Percentiles rank a stretch among this genome's conserved stretches.
phyloP scores from a whole-genome alignment of 1,140 invertebrate genomes.

The Sarcophaga bullata region DNA sequence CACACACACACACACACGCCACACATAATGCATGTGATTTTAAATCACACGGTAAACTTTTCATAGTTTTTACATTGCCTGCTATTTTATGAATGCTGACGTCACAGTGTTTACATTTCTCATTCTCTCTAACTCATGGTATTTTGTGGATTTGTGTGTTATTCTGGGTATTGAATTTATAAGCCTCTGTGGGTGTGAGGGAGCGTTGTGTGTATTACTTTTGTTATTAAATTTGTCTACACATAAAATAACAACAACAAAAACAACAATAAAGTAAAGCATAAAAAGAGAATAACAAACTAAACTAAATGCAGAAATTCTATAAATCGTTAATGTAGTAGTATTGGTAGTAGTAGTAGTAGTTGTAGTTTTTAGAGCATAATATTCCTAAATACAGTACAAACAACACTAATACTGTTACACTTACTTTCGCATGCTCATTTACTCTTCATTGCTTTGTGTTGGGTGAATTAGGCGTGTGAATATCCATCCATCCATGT shows the following conservation, averaged over 20 bases:
- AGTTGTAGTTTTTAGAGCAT: not conserved
- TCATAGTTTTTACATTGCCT: too few relatives aligned
- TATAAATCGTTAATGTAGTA: not conserved
- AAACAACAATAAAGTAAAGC: not conserved
- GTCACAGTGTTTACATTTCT: too few relatives aligned
- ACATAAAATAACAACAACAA: not conserved
- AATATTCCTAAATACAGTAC: conserved; percentile 1
- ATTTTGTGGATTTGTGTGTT: too few relatives aligned
- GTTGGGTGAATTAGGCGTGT: not conserved
- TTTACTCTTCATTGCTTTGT: not conserved
- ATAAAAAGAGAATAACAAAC: not conserved
- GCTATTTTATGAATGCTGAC: too few relatives aligned
- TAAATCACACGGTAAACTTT: not conserved
- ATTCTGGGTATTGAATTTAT: not conserved
- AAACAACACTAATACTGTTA: not conserved
- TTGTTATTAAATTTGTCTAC: not conserved
- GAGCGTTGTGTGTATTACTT: too few relatives aligned
- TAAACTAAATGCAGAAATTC: not conserved
- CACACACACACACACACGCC: not conserved
- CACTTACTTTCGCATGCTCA: not conserved
- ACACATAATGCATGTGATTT: not conserved
- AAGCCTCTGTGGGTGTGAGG: not conserved
- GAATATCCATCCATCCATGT: not conserved
- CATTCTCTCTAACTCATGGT: too few relatives aligned
- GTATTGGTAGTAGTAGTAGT: too few relatives aligned